A percentile compares a stretch with the other conserved stretches of the same genome.
Conservation (phyloP, 2,113 vertebrate species). For the Pluvianellus socialis region DNA sequence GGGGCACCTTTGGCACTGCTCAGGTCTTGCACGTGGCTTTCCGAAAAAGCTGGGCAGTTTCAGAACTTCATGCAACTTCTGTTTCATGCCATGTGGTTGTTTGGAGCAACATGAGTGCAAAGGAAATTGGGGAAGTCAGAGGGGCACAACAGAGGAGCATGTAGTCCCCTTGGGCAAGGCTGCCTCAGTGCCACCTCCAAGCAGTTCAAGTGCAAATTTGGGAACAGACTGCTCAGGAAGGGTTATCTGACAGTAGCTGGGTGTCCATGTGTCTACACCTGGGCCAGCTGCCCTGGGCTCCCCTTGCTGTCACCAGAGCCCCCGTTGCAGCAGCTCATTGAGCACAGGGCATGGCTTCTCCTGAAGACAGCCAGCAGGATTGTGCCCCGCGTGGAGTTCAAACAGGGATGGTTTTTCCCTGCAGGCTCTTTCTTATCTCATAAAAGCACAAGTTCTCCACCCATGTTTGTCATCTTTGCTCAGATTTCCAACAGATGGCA, state of each 20-base stretch:
- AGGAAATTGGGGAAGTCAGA: not conserved
- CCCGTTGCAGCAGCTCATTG: rapidly evolving
- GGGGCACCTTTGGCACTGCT: not conserved
- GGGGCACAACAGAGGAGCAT: not conserved
- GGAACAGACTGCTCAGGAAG: not conserved
- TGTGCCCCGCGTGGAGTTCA: not conserved
- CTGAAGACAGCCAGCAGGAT: not conserved
- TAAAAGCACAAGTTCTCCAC: not conserved
- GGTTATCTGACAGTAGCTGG: not conserved
- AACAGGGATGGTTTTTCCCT: not conserved
- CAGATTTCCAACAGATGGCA: not conserved
- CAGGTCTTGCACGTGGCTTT: not conserved
- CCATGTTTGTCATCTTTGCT: not conserved
- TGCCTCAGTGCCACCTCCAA: not conserved
- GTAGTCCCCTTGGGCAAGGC: not conserved
- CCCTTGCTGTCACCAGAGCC: not conserved
- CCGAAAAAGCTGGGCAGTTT: not conserved
- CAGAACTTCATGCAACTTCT: not conserved
- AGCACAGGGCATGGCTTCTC: not conserved
- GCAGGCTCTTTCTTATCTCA: not conserved
- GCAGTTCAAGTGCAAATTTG: not conserved
- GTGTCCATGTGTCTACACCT: not conserved
- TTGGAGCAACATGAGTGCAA: not conserved
- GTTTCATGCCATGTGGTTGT: not conserved
- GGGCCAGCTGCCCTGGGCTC: not conserved